phyloP scores from a whole-genome alignment of 2,797 vertebrate genomes.

The Onychomys torridus region DNA sequence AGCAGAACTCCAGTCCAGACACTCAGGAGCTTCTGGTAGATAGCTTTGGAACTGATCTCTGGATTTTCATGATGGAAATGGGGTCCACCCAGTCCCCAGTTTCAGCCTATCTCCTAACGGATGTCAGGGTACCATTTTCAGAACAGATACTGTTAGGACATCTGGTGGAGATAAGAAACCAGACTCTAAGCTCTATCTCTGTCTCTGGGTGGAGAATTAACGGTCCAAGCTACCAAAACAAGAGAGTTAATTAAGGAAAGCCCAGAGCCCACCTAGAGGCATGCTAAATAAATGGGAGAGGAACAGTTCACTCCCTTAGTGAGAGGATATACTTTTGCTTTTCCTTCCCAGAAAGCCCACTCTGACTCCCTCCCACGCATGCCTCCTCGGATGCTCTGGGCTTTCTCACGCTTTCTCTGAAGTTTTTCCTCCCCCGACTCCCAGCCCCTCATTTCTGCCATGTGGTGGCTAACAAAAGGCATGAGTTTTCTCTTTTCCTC shows the following conservation, averaged over 20 bases:
- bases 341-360: not conserved
- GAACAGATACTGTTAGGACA: not conserved
- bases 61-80: not conserved
- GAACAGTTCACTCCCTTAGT: not conserved
- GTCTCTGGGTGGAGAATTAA: not conserved
- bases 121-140: not conserved
- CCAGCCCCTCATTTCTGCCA: not conserved
- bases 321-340: not conserved
- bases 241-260: not conserved
- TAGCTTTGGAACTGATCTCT: not conserved
- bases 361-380: not conserved
- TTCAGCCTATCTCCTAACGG: not conserved
- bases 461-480: not conserved
- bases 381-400: no score
- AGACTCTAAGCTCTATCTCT: not conserved
- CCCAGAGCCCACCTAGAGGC: not conserved
- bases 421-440: not conserved
- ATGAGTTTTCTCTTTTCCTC: not conserved
- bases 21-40: not conserved
- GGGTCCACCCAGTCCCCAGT: not conserved
- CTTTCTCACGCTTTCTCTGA: not conserved
- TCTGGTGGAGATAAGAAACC: not conserved
- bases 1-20: not conserved
- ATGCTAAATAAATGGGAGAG: not conserved
- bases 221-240: not conserved